Evolutionary conservation across 2,113 vertebrate species (phyloP).

Genomic region (Cranoglanis bouderius): DNA sequence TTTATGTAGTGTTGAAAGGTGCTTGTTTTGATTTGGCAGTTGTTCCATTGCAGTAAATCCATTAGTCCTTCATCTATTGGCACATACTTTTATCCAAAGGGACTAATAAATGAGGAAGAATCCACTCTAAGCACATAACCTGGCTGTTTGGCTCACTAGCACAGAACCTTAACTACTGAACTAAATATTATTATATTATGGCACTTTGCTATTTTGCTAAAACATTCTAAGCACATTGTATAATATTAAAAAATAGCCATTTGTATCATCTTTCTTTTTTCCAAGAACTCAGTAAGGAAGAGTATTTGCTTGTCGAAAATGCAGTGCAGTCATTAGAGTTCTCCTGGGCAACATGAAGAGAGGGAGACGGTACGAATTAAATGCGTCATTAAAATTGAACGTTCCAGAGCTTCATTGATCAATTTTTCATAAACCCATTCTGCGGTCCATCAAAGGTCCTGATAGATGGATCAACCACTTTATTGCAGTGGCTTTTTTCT

Average conservation of each 20-base stretch:
- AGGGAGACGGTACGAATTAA: conserved; percentile 17
- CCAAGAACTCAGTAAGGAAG: neutral
- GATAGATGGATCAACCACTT: conserved; percentile 17
- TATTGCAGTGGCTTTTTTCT: neutral
- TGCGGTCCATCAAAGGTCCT: conserved; percentile 4
- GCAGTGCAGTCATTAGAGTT: neutral
- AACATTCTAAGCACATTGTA: neutral
- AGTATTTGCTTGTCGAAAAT: neutral
- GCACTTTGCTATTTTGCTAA: neutral
- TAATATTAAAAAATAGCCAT: neutral
- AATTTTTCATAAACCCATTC: conserved; percentile 35
- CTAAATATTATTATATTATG: neutral
- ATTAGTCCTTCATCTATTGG: neutral
- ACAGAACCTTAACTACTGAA: neutral
- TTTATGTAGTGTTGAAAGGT: neutral
- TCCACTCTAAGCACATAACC: neutral
- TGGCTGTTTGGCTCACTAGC: neutral
- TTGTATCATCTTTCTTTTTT: neutral
- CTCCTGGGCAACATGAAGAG: neutral
- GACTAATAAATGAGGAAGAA: neutral
- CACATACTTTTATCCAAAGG: neutral
- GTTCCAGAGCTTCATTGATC: conserved; percentile 6
- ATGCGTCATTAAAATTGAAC: conserved; percentile 16
- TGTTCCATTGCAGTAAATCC: neutral
- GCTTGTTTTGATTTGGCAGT: neutral